Evolutionary conservation across 2,113 vertebrate species (phyloP), one percentile per base, ranked within the genome.

Genomic region (Pterocles burchelli): DNA sequence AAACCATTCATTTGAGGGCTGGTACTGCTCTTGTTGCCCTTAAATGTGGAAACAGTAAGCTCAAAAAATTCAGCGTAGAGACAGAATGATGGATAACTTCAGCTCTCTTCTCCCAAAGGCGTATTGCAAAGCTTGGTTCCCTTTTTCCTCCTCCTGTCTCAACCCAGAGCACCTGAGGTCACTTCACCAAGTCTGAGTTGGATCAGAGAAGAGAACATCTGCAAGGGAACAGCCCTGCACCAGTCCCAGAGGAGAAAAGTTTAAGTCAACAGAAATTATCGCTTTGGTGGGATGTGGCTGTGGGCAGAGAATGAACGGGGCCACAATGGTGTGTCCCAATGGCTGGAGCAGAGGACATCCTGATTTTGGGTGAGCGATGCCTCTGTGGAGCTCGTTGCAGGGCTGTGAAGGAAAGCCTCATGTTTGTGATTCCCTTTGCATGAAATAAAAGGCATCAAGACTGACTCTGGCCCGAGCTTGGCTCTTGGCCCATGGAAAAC

Each of bases 401-500:
- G 38, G 38, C 34, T 88, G 2, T 13, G 86, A 80, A 78, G 63
- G 55, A 26, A 73, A 74, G 52, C 8, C n/a, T 55, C 70, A 24
- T 10, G 18, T 68, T 4, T 93, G 66, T 36, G 49, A 82, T 79
- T 75, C 73, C 49, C 46, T 68, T 49, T 62, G 46, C 28, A 19
- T 8, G 6, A 54, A 95, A 73, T 63, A 34, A 94, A 78, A 91
- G 36, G 6, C 73, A 92, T 15, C 70, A 14, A 63, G 88, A 6
- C 14, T 11, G 12, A 48, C 43, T 83, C 75, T 51, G 78, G 74
- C 70, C 54, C 0, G 0, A 52, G 36, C 24, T 6, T 85, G 77
- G 67, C 67, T 80, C 41, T 22, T 46, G 85, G 89, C 75, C 78
- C 59, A 48, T 90, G 95, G 95, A 95, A 96, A 94, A 91, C 85